phyloP scores from a whole-genome alignment of 2,797 vertebrate genomes.

The Melanotaenia boesemani region DNA sequence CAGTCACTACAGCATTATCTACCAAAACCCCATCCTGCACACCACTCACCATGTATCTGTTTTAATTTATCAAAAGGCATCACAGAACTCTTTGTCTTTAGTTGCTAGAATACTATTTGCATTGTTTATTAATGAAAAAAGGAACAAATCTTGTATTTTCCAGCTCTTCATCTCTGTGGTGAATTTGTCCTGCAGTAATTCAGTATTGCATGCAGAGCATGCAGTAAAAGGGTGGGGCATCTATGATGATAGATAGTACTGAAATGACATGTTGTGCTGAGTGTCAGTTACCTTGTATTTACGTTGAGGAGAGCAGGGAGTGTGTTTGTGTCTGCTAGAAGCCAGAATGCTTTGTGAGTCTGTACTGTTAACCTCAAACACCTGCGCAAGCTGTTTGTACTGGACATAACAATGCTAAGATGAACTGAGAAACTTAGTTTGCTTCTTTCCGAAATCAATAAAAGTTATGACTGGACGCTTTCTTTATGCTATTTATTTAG shows the following conservation, averaged over 20 bases:
- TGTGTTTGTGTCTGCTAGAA: constrained; percentile 69
- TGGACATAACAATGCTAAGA: constrained; percentile 78
- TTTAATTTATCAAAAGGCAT: constrained; percentile 23
- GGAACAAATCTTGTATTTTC: constrained; percentile 26
- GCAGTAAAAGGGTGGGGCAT: constrained; percentile 52
- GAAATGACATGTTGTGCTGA: constrained; percentile 70
- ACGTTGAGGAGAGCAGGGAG: constrained; percentile 69
- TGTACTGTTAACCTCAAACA: constrained; percentile 78
- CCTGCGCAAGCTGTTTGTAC: constrained; percentile 83
- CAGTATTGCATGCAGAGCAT: constrained; percentile 61
- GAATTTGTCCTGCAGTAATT: constrained; percentile 51
- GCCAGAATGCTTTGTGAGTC: constrained; percentile 77
- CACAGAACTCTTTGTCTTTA: constrained; percentile 12
- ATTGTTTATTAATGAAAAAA: constrained; percentile 17
- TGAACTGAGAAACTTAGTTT: constrained; percentile 81
- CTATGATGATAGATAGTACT: constrained; percentile 53
- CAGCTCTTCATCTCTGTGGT: constrained; percentile 44
- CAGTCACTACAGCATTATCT: constrained; percentile 69
- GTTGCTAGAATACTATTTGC: constrained; percentile 14
- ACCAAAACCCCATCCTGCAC: constrained; percentile 32
- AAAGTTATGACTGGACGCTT: constrained; percentile 79
- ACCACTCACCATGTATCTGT: constrained; percentile 24
- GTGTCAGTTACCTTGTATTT: constrained; percentile 57
- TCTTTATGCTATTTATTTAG: constrained; percentile 9
- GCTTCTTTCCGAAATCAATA: constrained; percentile 88